These are phyloP conservation scores for Hypsopygia costalis DNA, from an alignment of 2,888 invertebrate species.

Conservation along the genomic window DNA sequence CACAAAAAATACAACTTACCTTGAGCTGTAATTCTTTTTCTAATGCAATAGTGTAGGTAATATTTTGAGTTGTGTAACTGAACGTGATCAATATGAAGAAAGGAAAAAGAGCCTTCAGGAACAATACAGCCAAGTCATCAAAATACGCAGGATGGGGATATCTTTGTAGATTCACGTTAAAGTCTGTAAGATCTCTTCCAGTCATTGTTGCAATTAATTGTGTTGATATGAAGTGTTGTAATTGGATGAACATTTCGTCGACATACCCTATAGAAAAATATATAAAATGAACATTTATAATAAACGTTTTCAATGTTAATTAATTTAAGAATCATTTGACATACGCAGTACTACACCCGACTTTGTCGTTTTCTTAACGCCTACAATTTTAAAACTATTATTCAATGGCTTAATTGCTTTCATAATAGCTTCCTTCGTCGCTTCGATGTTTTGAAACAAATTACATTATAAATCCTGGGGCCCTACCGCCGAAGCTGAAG, in stretches of 20 bases:
- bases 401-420: no score
- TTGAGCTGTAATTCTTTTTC: slow-evolving; percentile 89
- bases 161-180: slow-evolving; percentile 77
- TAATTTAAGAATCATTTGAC: no score
- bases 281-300: no score
- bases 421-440: no score
- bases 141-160: slow-evolving; percentile 88
- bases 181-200: slow-evolving; percentile 37
- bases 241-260: slow-evolving; percentile 63
- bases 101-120: slow-evolving; percentile 84
- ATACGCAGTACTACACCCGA: no score
- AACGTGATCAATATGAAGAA: slow-evolving; percentile 90
- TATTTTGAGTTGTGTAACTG: slow-evolving; percentile 89
- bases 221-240: slow-evolving; percentile 59
- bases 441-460: no score
- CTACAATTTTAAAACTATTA: no score
- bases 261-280: slow-evolving; percentile 49
- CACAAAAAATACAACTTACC: slow-evolving; percentile 64
- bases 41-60: slow-evolving; percentile 85
- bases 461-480: no score
- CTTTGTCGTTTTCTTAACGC: no score
- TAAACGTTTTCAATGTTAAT: no score
- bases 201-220: slow-evolving; percentile 51
- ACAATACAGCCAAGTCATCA: slow-evolving; percentile 83
- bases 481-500: no score